Percentiles rank a stretch among this genome's conserved stretches.
phyloP scores from a whole-genome alignment of 2,797 vertebrate genomes.

The Pseudochromis fuscus region DNA sequence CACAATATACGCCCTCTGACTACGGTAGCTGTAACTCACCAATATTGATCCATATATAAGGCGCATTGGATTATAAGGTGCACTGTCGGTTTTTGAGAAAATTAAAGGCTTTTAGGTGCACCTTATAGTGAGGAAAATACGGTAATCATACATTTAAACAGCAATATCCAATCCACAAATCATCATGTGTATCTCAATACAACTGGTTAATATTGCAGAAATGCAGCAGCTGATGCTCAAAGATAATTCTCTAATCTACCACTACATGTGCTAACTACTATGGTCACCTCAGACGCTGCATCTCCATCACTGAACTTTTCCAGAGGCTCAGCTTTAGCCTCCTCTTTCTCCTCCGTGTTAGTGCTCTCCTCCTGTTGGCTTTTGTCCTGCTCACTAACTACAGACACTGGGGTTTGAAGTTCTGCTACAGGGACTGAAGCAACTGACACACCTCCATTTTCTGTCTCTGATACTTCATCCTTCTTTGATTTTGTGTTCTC shows the following conservation, averaged over 20 bases:
- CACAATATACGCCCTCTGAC: no score
- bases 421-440: conserved; percentile 58
- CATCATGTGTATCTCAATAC: not conserved
- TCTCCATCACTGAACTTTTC: conserved; percentile 79
- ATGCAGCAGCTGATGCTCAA: not conserved
- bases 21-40: no score
- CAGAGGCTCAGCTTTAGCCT: conserved; percentile 56
- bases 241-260: conserved; percentile 19
- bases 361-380: conserved; percentile 47
- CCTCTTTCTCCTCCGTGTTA: conserved; percentile 67
- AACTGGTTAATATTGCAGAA: conserved; percentile 1
- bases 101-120: no score
- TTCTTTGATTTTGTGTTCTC: conserved; percentile 48
- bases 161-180: no score
- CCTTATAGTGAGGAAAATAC: no score
- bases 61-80: no score
- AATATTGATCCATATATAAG: no score
- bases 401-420: conserved; percentile 53
- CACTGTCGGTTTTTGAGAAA: no score
- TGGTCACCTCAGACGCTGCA: conserved; percentile 82
- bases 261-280: conserved; percentile 57
- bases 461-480: conserved; percentile 34
- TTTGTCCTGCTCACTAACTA: conserved; percentile 69
- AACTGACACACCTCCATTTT: conserved; percentile 52
- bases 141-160: not conserved